These are phyloP conservation scores for Homalodisca vitripennis DNA, from an alignment of 1,140 invertebrate species.

Conservation along the genomic window DNA sequence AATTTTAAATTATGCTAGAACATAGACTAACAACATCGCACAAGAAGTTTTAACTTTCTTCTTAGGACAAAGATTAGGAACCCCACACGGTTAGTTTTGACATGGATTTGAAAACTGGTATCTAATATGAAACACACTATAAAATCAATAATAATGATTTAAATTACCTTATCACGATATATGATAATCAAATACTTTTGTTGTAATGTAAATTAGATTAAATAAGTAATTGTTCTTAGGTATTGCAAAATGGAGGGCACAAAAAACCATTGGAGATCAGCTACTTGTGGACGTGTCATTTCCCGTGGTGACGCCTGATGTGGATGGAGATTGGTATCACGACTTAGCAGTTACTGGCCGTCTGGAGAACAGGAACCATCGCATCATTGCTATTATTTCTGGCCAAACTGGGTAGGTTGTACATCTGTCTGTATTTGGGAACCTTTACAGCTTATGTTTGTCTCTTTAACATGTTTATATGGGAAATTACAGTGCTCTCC, in stretches of 20 bases:
- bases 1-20: no score
- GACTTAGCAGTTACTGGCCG: slow-evolving; percentile 57
- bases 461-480: no score
- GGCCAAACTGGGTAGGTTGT: slow-evolving; percentile 59
- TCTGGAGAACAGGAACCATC: slow-evolving; percentile 43
- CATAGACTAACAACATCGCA: no score
- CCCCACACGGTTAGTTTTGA: no score
- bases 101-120: no score
- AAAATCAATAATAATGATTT: no score
- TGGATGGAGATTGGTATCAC: slow-evolving; percentile 65
- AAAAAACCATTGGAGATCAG: slow-evolving; percentile 49
- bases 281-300: slow-evolving; percentile 48
- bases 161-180: background rate
- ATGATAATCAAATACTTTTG: background rate
- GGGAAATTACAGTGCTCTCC: no score
- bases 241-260: slow-evolving; percentile 40
- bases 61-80: no score
- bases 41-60: no score
- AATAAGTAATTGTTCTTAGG: slow-evolving; percentile 35
- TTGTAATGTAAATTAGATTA: background rate
- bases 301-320: slow-evolving; percentile 67
- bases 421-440: no score
- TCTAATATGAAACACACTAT: no score
- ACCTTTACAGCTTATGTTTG: no score
- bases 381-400: slow-evolving; percentile 62